Base-by-base conservation (phyloP, 2,113 vertebrate species). In the Mustela nigripes region DNA sequence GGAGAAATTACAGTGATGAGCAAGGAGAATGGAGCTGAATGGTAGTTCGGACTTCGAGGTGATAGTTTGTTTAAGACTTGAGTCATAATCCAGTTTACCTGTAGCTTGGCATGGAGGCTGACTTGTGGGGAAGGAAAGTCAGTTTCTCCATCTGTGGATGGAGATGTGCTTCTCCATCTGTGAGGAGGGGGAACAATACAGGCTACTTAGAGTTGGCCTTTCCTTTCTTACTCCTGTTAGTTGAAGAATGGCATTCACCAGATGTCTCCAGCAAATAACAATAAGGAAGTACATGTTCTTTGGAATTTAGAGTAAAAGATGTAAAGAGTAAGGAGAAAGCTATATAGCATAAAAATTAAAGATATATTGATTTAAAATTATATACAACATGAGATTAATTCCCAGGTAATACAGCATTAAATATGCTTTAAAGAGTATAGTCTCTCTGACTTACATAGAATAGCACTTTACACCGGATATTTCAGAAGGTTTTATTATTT, bases 241-340 rank as follows among this genome's bases (percentile, higher is more conserved):
- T 28, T 95, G 36, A 81, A 78, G 19, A 87, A 42, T 39, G 18
- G 10, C 5, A 56, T 82, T 71, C 18, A 36, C 7, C 73, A 85
- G 50, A 22, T 50, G 18, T 71, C 42, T 63, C 62, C 11, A 7
- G 9, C 21, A 90, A 19, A 18, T 39, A 86, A 84, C 10, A 60
- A 93, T 83, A 94, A 22, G 0, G 2, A 76, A 24, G 7, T 39
- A 22, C 5, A 15, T 48, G 16, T 5, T 73, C 11, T 56, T 79
- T 95, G 63, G 36, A 91, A 94, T 87, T 88, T 67, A 80, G 19
- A 78, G 24, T 60, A 84, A 80, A 97, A n/a, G 19, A 79, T 71
- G 0, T n/a, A 33, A 26, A 93, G 9, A 78, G 3, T 65, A 74
- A 67, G 69, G n/a, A 90, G 11, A 73, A 73, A 42, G 4, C 3